Percentiles rank a stretch among this genome's conserved stretches.
phyloP scores from a whole-genome alignment of 2,797 vertebrate species.

The Simalia tracyae region DNA sequence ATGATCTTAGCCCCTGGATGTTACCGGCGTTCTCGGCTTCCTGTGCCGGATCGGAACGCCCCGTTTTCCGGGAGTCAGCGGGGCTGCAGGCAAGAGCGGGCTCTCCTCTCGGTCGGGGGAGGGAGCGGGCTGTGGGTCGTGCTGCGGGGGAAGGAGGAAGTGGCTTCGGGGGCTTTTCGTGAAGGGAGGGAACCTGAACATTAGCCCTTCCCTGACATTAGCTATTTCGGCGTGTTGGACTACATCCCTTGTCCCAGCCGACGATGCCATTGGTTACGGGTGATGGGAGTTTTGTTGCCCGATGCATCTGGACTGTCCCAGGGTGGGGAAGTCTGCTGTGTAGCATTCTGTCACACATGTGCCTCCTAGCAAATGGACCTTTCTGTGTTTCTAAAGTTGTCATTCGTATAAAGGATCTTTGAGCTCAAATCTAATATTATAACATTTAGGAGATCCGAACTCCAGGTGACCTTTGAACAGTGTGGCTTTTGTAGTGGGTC shows the following conservation, averaged over 20 bases:
- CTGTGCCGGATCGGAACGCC: background rate
- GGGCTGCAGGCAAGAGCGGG: background rate
- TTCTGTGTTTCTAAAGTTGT: background rate
- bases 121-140: background rate
- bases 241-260: background rate
- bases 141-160: background rate
- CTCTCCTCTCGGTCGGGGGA: background rate
- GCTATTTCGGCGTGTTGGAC: background rate
- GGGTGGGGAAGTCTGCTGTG: background rate
- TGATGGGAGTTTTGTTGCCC: background rate
- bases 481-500: background rate
- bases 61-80: background rate
- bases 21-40: background rate
- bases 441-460: background rate
- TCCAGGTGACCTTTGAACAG: background rate
- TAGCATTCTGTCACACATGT: background rate
- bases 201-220: background rate
- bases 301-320: background rate
- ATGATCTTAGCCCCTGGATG: background rate
- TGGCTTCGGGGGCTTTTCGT: background rate
- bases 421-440: background rate
- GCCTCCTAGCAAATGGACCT: background rate
- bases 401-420: background rate
- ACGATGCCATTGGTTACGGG: background rate
- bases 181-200: background rate